Evolutionary conservation across 2,888 invertebrate genomes (phyloP).

Genomic region (Tenthredo livida): DNA sequence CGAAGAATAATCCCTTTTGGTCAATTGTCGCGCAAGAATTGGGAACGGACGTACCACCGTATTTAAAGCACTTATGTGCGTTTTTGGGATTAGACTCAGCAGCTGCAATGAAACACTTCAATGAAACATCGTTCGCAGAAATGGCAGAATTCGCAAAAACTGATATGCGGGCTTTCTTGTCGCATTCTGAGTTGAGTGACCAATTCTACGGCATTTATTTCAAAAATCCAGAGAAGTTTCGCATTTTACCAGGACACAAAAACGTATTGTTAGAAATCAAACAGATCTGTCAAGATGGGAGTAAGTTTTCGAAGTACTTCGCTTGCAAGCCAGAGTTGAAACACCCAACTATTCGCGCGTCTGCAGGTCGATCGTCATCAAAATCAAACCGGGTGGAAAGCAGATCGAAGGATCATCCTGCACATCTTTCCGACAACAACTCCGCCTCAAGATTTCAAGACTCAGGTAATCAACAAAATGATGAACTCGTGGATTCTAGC

Average conservation of each 20-base stretch:
- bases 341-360: neutral
- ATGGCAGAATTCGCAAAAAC: slow-evolving; percentile 4
- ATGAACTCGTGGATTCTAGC: neutral
- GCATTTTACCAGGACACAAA: slow-evolving; percentile 19
- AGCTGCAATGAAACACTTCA: slow-evolving; percentile 36
- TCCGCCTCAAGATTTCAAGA: slow-evolving; percentile 6
- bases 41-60: neutral
- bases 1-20: slow-evolving; percentile 15
- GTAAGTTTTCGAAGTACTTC: slow-evolving; percentile 21
- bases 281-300: slow-evolving; percentile 25
- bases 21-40: slow-evolving; percentile 31
- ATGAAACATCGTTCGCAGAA: slow-evolving; percentile 24
- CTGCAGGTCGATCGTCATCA: slow-evolving; percentile 24
- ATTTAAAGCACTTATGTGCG: neutral
- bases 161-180: slow-evolving; percentile 16
- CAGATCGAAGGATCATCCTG: neutral
- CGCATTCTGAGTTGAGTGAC: slow-evolving; percentile 8
- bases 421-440: neutral
- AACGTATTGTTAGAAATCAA: slow-evolving; percentile 26
- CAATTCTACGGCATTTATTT: slow-evolving; percentile 25
- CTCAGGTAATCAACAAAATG: neutral
- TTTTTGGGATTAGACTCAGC: slow-evolving; percentile 35
- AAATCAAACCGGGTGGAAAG: neutral
- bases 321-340: neutral
- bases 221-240: neutral